These are phyloP conservation scores for Reinhardtius hippoglossoides DNA, from an alignment of 2,113 vertebrate genomes.

Conservation along the genomic window DNA sequence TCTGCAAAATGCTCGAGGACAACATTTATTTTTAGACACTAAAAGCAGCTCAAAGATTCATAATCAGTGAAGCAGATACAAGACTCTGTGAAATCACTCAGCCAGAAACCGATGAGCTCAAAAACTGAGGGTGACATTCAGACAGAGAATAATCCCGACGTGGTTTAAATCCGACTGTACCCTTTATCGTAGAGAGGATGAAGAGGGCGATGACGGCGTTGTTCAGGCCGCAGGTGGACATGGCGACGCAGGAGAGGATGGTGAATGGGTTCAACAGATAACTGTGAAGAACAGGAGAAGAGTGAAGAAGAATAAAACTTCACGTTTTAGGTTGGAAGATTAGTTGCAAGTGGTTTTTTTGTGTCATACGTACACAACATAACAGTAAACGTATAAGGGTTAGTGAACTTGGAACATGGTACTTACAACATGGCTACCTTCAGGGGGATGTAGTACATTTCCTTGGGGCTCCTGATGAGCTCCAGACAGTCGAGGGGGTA, in stretches of 20 bases:
- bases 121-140: too few relatives aligned
- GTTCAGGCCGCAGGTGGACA: constrained; percentile 96
- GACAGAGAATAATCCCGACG: neutral
- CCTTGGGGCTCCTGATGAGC: constrained; percentile 91
- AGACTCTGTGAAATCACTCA: too few relatives aligned
- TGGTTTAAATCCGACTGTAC: constrained; percentile 67
- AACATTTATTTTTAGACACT: too few relatives aligned
- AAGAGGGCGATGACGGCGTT: constrained; percentile 93
- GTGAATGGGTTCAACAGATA: constrained; percentile 97
- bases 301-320: neutral
- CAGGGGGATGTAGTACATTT: constrained; percentile 95
- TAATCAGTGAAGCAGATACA: too few relatives aligned
- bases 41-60: too few relatives aligned
- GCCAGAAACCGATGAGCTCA: too few relatives aligned
- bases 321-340: too few relatives aligned
- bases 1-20: too few relatives aligned
- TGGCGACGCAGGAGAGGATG: constrained; percentile 95
- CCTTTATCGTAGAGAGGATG: constrained; percentile 93
- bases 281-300: constrained; percentile 73
- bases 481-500: constrained; percentile 92
- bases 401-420: neutral
- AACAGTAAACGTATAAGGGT: neutral
- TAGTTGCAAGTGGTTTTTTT: too few relatives aligned
- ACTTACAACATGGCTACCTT: constrained; percentile 98
- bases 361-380: too few relatives aligned